Percentiles rank a stretch among this genome's conserved stretches.
Evolutionary conservation across 2,797 vertebrate genomes (phyloP).

Genomic region (Scyliorhinus canicula): DNA sequence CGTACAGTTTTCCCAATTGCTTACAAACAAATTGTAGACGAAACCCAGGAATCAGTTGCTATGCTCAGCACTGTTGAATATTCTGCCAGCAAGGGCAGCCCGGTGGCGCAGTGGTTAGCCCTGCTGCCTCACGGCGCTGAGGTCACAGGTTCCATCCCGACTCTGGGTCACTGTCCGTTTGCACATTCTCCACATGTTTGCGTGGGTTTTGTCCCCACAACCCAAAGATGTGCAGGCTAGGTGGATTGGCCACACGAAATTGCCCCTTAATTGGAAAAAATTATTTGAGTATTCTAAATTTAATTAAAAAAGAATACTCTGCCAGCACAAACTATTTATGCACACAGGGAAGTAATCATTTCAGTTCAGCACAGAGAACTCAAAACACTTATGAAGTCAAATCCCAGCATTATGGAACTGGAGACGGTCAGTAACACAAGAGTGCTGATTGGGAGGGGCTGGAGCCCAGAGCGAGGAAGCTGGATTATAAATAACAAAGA

Average conservation of each 20-base stretch:
- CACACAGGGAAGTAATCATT: background rate
- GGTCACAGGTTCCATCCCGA: too few species aligned
- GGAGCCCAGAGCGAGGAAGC: background rate
- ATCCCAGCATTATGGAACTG: background rate
- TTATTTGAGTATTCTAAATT: too few species aligned
- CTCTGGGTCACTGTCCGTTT: too few species aligned
- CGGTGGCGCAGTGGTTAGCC: too few species aligned
- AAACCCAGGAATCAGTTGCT: background rate
- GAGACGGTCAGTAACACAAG: background rate
- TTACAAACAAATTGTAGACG: background rate
- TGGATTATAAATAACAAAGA: background rate
- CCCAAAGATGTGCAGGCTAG: too few species aligned
- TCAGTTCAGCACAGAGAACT: background rate
- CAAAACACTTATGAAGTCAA: background rate
- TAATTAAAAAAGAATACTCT: too few species aligned
- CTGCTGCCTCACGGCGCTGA: too few species aligned
- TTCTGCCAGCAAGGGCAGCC: too few species aligned
- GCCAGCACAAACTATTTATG: background rate
- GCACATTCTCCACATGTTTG: too few species aligned
- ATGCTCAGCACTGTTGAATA: background rate
- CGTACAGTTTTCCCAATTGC: background rate
- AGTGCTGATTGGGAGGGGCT: background rate
- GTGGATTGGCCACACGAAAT: too few species aligned
- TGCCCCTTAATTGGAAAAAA: too few species aligned
- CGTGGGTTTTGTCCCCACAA: too few species aligned